Percentiles rank a stretch among this genome's conserved stretches.
Conservation (phyloP, 2,888 invertebrate genomes). For the Pseudeuparius sepicola region DNA sequence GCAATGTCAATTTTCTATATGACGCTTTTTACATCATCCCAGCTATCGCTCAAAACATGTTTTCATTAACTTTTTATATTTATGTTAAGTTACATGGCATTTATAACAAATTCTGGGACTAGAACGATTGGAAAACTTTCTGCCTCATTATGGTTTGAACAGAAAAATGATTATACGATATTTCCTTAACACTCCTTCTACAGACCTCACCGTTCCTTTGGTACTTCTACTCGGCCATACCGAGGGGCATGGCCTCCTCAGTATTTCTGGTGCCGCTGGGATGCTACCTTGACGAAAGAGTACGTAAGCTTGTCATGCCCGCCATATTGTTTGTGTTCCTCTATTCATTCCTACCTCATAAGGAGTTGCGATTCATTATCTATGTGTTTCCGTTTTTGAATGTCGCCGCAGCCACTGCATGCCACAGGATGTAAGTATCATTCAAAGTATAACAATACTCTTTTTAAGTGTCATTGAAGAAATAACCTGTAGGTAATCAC, state of each 20-base stretch:
- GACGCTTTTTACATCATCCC: too few species aligned
- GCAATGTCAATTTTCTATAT: too few species aligned
- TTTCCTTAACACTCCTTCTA: too few species aligned
- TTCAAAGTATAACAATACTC: background rate
- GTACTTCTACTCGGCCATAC: constrained; percentile 98
- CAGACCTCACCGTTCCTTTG: constrained; percentile 90
- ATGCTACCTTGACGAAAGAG: constrained; percentile 59
- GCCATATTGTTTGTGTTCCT: constrained; percentile 70
- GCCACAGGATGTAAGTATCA: constrained; percentile 74
- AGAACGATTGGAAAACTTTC: too few species aligned
- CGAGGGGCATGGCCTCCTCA: constrained; percentile 79
- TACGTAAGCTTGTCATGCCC: constrained; percentile 58
- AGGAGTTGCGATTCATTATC: constrained; percentile 94
- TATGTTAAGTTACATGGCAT: too few species aligned
- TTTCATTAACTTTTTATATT: constrained; percentile 35
- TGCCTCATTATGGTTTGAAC: too few species aligned
- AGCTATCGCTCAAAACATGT: too few species aligned
- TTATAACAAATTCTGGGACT: too few species aligned
- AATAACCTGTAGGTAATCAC: background rate
- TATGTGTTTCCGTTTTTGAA: constrained; percentile 94
- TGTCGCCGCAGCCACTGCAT: constrained; percentile 76
- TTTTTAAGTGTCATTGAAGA: too few species aligned
- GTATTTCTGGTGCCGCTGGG: constrained; percentile 71
- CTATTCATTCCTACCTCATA: constrained; percentile 96
- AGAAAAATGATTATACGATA: too few species aligned